Evolutionary conservation across 2,113 vertebrate genomes (phyloP).

Genomic region (human): DNA sequence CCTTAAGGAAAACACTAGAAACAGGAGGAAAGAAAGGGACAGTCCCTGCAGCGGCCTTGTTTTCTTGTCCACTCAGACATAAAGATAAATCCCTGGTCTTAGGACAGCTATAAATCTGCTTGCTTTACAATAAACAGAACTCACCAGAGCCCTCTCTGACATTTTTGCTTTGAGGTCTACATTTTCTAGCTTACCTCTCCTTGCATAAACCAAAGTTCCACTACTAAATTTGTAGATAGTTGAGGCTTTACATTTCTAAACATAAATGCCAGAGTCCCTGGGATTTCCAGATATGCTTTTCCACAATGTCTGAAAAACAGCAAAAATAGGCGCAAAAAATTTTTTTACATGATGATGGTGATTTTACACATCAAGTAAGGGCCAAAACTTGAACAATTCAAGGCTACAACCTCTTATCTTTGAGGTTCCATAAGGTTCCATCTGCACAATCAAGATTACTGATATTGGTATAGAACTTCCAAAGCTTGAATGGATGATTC

Average conservation of each 20-base stretch:
- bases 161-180: conserved; percentile 22
- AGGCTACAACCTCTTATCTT: conserved; percentile 12
- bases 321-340: not conserved
- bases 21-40: conserved; percentile 5
- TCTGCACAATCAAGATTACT: not conserved
- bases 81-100: conserved; percentile 5
- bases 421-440: not conserved
- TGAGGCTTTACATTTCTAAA: not conserved
- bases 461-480: not conserved
- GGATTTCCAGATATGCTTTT: not conserved
- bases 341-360: not conserved
- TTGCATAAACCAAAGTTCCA: not conserved
- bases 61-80: conserved; percentile 44
- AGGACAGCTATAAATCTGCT: conserved; percentile 16
- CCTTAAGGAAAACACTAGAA: not conserved
- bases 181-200: not conserved
- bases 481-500: not conserved
- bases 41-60: not conserved
- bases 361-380: not conserved
- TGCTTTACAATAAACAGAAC: conserved; percentile 11
- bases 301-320: not conserved
- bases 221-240: not conserved
- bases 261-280: not conserved
- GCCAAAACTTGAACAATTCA: not conserved
- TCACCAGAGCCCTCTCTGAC: conserved; percentile 13